phyloP scores from a whole-genome alignment of 2,888 invertebrate species.

The Eueremaeus valkanovi region DNA sequence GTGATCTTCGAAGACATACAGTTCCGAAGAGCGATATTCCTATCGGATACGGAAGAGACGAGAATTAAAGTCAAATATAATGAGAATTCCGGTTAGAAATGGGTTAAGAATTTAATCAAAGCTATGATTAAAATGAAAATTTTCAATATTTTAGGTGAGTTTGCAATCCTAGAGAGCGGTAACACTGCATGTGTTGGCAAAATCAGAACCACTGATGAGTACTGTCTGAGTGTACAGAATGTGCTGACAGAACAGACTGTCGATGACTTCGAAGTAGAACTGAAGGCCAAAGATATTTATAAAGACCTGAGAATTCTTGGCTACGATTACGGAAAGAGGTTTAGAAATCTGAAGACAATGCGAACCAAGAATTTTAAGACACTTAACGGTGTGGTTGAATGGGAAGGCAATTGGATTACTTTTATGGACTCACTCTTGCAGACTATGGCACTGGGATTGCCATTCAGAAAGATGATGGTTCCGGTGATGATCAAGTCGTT shows the following conservation, averaged over 20 bases:
- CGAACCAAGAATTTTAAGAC: conserved; percentile 60
- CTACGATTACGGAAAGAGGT: conserved; percentile 75
- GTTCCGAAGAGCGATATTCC: conserved; percentile 20
- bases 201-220: conserved; percentile 50
- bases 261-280: neutral
- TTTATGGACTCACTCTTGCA: conserved; percentile 38
- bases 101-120: neutral
- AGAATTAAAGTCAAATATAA: conserved; percentile 47
- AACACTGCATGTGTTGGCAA: conserved; percentile 52
- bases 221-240: conserved; percentile 26
- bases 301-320: conserved; percentile 79
- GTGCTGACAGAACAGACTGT: neutral
- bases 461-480: conserved; percentile 4
- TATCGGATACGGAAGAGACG: conserved; percentile 8
- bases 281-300: conserved; percentile 64
- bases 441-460: neutral
- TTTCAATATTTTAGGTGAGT: conserved; percentile 8
- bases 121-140: neutral
- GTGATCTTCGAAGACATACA: conserved; percentile 33
- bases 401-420: conserved; percentile 41
- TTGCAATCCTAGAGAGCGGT: neutral
- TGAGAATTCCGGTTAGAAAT: conserved; percentile 47
- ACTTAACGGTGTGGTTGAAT: conserved; percentile 27
- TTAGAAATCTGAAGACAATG: conserved; percentile 70
- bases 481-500: conserved; percentile 19